Evolutionary conservation across 2,797 vertebrate species (phyloP), one percentile per base, ranked within the genome.

Genomic region (Pelobates cultripes): DNA sequence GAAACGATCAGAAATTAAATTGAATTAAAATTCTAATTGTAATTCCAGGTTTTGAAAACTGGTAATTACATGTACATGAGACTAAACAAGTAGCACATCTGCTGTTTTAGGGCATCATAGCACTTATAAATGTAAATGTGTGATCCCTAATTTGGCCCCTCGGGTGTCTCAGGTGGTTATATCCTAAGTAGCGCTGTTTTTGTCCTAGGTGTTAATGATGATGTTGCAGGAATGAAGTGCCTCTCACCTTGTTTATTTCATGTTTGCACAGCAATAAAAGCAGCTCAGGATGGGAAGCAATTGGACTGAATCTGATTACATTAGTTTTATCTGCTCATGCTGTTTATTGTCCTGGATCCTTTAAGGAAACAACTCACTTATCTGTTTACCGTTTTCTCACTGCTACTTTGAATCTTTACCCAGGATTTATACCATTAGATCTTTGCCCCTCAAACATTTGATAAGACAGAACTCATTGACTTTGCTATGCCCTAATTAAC

Each of bases 211-310:
- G 70, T 43, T 64, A 72, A 8, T 64, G 70, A n/a, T 41, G 3
- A 40, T 17, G 68, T 47, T 43, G 61, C 43, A 55, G 28, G 14
- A 44, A 28, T 63, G 57, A 74, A 47, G 43, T 44, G 64, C 73
- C 73, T 80, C 47, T 69, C 64, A 74, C 51, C 7, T 60, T 80
- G 17, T 7, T 70, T 73, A 63, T 77, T 41, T 57, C 7, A 41
- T 75, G 40, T 84, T 84, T 75, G 43, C 43, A 64, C 10, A 79
- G 68, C 60, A 53, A 75, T 75, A 83, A 83, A 75, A 28, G 63
- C 40, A 66, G 67, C 28, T 79, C 14, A 47, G 40, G 47, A 66
- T 47, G 55, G 72, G 77, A 84, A 79, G 67, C 43, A 71, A 53
- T 40, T 71, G 72, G 53, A 4, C 55, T 43, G 0, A 9, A 71